Evolutionary conservation across 2,113 vertebrate species (phyloP).

Genomic region (Eulemur macaco): DNA sequence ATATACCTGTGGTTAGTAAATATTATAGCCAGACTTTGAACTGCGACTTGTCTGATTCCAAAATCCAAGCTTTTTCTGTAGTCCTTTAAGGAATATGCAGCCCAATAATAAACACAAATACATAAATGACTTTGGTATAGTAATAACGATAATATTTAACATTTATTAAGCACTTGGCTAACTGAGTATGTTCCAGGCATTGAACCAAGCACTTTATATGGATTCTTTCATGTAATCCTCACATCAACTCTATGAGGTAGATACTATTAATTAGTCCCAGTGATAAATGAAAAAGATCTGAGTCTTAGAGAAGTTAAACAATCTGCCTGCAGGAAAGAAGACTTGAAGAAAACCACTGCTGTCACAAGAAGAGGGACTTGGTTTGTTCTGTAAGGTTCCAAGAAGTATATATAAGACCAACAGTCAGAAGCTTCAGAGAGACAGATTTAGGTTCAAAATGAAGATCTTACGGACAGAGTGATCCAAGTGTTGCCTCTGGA

Average conservation of each 20-base stretch:
- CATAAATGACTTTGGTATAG: background rate
- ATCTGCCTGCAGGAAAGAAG: background rate
- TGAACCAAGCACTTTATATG: background rate
- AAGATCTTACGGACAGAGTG: background rate
- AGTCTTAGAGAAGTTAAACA: background rate
- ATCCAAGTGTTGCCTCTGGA: background rate
- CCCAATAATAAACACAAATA: background rate
- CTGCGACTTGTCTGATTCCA: background rate
- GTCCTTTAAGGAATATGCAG: background rate
- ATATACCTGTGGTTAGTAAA: background rate
- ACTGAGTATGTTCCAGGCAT: background rate
- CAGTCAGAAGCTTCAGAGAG: background rate
- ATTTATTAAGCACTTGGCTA: slow-evolving; percentile 24
- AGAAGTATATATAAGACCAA: background rate
- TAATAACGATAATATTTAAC: background rate
- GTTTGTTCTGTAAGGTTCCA: background rate
- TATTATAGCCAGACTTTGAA: background rate
- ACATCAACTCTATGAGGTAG: background rate
- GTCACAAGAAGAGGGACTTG: background rate
- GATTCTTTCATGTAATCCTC: background rate
- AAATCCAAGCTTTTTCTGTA: background rate
- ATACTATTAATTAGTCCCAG: background rate
- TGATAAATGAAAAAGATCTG: background rate
- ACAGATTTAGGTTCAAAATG: background rate
- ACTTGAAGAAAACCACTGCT: background rate